Percentiles rank a stretch among this genome's conserved stretches.
These are phyloP conservation scores for Triplophysa dalaica DNA, from an alignment of 2,113 vertebrate genomes.

Conservation along the genomic window DNA sequence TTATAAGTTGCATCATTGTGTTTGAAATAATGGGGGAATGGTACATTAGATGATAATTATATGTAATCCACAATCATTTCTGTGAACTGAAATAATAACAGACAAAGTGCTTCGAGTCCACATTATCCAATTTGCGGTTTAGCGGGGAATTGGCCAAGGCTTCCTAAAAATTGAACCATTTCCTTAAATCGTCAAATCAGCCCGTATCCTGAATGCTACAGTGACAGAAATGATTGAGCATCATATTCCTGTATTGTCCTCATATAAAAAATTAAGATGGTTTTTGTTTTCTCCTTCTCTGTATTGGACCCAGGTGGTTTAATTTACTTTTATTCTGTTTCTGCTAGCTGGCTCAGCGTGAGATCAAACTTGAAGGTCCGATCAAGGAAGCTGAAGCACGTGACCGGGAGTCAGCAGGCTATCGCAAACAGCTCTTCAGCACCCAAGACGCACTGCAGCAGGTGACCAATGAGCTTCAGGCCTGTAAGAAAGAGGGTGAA, in stretches of 20 bases:
- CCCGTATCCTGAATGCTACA: neutral
- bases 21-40: constrained; percentile 34
- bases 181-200: constrained; percentile 52
- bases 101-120: constrained; percentile 39
- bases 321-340: neutral
- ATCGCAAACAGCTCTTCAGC: constrained; percentile 43
- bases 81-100: constrained; percentile 33
- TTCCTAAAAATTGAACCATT: constrained; percentile 46
- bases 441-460: constrained; percentile 57
- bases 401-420: neutral
- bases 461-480: constrained; percentile 44
- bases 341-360: constrained; percentile 47
- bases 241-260: constrained; percentile 22
- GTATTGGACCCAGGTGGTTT: constrained; percentile 9
- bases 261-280: neutral
- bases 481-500: constrained; percentile 43
- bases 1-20: constrained; percentile 36
- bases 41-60: constrained; percentile 57
- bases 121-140: constrained; percentile 56
- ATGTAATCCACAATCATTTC: constrained; percentile 57
- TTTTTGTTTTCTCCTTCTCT: constrained; percentile 22
- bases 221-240: constrained; percentile 23
- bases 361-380: constrained; percentile 40
- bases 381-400: constrained; percentile 10
- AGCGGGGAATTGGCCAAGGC: constrained; percentile 33